These are phyloP conservation scores for Scotopteryx bipunctaria DNA, from an alignment of 2,888 invertebrate genomes.

Conservation along the genomic window DNA sequence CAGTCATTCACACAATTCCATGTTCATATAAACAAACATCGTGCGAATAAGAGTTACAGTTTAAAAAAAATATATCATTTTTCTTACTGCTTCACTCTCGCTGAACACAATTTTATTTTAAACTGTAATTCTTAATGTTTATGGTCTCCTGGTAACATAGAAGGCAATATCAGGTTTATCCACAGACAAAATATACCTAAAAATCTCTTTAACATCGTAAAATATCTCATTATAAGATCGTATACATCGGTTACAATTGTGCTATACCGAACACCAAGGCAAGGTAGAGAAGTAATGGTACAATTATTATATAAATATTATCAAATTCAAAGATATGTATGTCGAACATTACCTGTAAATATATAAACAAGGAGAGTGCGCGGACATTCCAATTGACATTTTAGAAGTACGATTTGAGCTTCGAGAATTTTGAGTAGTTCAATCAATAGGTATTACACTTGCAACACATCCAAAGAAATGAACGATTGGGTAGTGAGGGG, in stretches of 20 bases:
- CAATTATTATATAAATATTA: conserved; percentile 68
- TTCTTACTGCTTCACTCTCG: conserved; percentile 27
- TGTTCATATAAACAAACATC: conserved; percentile 50
- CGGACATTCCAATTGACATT: conserved; percentile 73
- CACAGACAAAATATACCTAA: conserved; percentile 78
- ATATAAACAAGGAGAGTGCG: conserved; percentile 54
- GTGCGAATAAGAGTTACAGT: conserved; percentile 52
- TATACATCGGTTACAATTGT: conserved; percentile 83
- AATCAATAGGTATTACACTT: conserved; percentile 59
- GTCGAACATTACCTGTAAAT: conserved; percentile 67
- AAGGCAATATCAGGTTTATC: conserved; percentile 74
- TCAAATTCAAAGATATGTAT: conserved; percentile 79
- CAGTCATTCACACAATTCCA: conserved; percentile 63
- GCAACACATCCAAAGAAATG: conserved; percentile 55
- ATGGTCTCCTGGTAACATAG: conserved; percentile 71
- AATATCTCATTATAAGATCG: conserved; percentile 77
- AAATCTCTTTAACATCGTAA: conserved; percentile 81
- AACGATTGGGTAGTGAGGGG: conserved; percentile 43
- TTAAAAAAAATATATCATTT: conserved; percentile 40
- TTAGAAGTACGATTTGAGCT: conserved; percentile 74
- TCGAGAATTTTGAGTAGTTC: conserved; percentile 50
- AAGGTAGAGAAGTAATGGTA: conserved; percentile 72
- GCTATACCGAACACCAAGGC: conserved; percentile 82
- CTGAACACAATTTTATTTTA: conserved; percentile 31
- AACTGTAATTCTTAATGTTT: conserved; percentile 51